A percentile compares a stretch with the other conserved stretches of the same genome.
phyloP scores from a whole-genome alignment of 1,140 invertebrate genomes.

The Drosophila teissieri region DNA sequence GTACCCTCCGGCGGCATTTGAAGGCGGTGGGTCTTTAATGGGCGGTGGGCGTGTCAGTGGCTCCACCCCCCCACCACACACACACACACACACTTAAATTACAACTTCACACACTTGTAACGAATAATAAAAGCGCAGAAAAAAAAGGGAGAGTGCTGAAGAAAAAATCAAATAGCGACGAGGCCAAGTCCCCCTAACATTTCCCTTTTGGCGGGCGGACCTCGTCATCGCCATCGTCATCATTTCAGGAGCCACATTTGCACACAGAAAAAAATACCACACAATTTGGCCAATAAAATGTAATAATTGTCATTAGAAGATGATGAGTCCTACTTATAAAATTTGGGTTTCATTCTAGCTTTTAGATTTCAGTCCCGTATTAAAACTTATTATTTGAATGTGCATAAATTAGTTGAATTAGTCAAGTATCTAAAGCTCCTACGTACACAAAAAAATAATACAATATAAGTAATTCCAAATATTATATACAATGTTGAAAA shows the following conservation, averaged over 20 bases:
- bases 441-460: no score
- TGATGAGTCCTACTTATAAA: no score
- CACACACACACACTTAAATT: constrained; percentile 73
- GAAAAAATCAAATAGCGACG: constrained; percentile 66
- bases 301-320: background rate
- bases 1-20: constrained; percentile 50
- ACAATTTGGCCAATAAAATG: background rate
- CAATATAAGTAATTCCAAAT: background rate
- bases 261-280: background rate
- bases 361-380: no score
- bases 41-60: constrained; percentile 65
- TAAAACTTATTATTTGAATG: no score
- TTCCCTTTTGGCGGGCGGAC: constrained; percentile 24
- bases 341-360: no score
- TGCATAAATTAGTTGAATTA: background rate
- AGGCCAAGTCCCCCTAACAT: constrained; percentile 40
- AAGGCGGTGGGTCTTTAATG: constrained; percentile 69
- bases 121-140: constrained; percentile 66
- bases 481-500: background rate
- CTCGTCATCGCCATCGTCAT: constrained; percentile 75
- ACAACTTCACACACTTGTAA: constrained; percentile 82
- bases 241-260: constrained; percentile 57
- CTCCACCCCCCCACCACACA: constrained; percentile 39
- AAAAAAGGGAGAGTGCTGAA: constrained; percentile 56
- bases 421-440: background rate